Evolutionary conservation across 2,797 vertebrate genomes (phyloP).

Genomic region (Enteromius mattozi): DNA sequence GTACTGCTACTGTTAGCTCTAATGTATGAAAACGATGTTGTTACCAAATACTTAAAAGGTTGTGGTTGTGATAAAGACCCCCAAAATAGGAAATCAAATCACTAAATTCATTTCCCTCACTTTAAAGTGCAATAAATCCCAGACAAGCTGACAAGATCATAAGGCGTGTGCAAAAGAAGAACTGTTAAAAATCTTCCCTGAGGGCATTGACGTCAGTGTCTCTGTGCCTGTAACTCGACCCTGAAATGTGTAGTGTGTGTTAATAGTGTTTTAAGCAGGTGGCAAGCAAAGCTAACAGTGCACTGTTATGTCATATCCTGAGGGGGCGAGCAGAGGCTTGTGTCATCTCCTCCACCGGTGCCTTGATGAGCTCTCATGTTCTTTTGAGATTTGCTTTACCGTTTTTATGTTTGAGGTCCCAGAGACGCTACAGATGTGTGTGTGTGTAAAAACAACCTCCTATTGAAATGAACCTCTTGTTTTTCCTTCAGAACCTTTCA

Average conservation of each 20-base stretch:
- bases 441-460: background rate
- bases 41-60: background rate
- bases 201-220: constrained; percentile 31
- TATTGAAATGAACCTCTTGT: background rate
- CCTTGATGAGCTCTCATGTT: constrained; percentile 41
- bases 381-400: background rate
- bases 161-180: background rate
- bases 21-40: background rate
- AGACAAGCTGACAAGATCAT: constrained; percentile 23
- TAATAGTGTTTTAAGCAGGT: constrained; percentile 43
- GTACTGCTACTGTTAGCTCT: background rate
- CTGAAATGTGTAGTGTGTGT: constrained; percentile 27
- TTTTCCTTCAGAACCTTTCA: background rate
- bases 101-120: constrained; percentile 34
- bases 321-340: constrained; percentile 21
- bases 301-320: constrained; percentile 36
- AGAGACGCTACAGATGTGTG: background rate
- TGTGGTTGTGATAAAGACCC: background rate
- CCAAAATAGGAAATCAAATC: constrained; percentile 28
- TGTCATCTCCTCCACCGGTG: constrained; percentile 7
- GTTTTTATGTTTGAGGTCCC: background rate
- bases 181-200: constrained; percentile 30
- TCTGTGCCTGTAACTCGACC: background rate
- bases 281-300: constrained; percentile 4
- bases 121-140: constrained; percentile 43